These are phyloP conservation scores for Apocheima hispidaria DNA, from an alignment of 2,888 invertebrate genomes.

Conservation along the genomic window DNA sequence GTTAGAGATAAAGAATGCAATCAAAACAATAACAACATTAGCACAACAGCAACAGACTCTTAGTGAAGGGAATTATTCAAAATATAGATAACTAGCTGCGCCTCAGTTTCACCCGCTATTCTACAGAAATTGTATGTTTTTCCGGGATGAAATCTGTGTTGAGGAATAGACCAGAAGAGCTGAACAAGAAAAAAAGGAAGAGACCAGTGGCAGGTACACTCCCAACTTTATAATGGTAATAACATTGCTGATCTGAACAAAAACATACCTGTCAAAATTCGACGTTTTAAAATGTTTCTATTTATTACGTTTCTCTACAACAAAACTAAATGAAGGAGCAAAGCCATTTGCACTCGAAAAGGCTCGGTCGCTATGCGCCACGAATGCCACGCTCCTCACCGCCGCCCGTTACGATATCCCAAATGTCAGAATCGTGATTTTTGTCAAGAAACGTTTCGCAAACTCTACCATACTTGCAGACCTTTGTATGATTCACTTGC, in stretches of 20 bases:
- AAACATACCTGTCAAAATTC: neutral
- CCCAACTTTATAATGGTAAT: neutral
- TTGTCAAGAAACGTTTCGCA: conserved; percentile 79
- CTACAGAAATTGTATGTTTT: no score
- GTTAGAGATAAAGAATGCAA: neutral
- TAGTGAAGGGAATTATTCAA: neutral
- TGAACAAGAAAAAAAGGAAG: no score
- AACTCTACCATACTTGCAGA: conserved; percentile 48
- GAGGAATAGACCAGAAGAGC: no score
- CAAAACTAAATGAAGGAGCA: conserved; percentile 6
- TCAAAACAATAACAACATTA: neutral
- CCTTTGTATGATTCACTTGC: conserved; percentile 48
- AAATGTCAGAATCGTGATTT: conserved; percentile 85
- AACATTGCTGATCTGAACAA: neutral
- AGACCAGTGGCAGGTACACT: no score
- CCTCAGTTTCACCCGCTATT: no score
- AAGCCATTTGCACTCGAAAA: conserved; percentile 50
- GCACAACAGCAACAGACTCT: neutral
- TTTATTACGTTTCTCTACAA: neutral
- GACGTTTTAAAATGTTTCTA: neutral
- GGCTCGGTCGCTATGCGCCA: conserved; percentile 68
- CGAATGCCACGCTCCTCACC: conserved; percentile 78
- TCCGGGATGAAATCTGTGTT: no score
- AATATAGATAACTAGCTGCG: no score
- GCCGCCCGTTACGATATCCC: conserved; percentile 73